These are phyloP conservation scores for Macrobrachium nipponense DNA, from an alignment of 1,140 invertebrate species.

Conservation along the genomic window DNA sequence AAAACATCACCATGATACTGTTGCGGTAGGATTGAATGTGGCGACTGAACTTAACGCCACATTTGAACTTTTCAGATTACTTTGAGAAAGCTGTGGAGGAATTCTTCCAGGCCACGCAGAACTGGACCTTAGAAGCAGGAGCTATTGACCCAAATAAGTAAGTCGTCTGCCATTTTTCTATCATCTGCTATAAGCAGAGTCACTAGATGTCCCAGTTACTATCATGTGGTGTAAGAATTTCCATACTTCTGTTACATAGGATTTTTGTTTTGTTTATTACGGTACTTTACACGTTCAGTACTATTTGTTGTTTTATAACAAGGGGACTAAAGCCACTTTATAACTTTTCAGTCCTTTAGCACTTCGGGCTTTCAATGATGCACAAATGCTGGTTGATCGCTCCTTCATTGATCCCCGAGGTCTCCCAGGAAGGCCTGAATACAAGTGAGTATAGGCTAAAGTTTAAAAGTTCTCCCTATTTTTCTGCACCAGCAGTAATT, in stretches of 20 bases:
- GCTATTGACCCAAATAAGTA: constrained; percentile 13
- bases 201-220: too few species aligned
- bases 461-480: not conserved
- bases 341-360: constrained; percentile 65
- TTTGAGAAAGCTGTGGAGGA: constrained; percentile 17
- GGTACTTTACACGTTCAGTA: not conserved
- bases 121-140: not conserved
- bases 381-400: constrained; percentile 70
- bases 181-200: too few species aligned
- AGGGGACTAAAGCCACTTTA: not conserved
- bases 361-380: constrained; percentile 70
- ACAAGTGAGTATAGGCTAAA: constrained; percentile 55
- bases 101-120: constrained; percentile 7
- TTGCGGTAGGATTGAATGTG: too few species aligned
- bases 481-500: not conserved
- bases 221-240: too few species aligned
- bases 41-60: too few species aligned
- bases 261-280: not conserved
- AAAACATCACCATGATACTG: too few species aligned
- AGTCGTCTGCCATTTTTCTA: not conserved
- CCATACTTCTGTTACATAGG: too few species aligned
- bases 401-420: constrained; percentile 70
- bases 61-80: constrained; percentile 5
- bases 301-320: not conserved
- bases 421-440: constrained; percentile 66